Evolutionary conservation across 2,888 invertebrate species (phyloP).

Genomic region (Dolomedes plantarius): DNA sequence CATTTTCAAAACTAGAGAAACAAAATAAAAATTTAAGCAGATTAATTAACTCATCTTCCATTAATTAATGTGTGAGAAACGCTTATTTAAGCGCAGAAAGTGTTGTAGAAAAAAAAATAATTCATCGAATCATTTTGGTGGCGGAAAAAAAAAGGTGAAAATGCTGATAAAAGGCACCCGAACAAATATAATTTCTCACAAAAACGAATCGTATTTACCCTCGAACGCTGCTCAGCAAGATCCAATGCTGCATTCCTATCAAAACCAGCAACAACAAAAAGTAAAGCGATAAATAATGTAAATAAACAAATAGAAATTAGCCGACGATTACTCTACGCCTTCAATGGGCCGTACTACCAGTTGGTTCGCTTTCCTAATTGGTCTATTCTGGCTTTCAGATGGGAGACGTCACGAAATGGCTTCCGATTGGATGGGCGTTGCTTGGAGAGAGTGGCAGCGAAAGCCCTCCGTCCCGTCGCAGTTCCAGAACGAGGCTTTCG

Average conservation of each 20-base stretch:
- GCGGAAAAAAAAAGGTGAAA: background rate
- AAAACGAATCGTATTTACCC: slow-evolving; percentile 47
- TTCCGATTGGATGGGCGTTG: slow-evolving; percentile 50
- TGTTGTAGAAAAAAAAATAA: background rate
- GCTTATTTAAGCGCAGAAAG: background rate
- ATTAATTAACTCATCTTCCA: too few species aligned
- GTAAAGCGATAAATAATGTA: slow-evolving; percentile 41
- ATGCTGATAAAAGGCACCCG: background rate
- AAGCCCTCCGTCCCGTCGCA: background rate
- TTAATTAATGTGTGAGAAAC: background rate
- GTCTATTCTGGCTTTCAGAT: slow-evolving; percentile 29
- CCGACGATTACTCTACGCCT: slow-evolving; percentile 43
- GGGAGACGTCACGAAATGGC: slow-evolving; percentile 38
- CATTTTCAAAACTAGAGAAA: too few species aligned
- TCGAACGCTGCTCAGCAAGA: slow-evolving; percentile 2
- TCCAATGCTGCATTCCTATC: slow-evolving; percentile 18
- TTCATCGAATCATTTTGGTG: background rate
- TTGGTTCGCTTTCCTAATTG: slow-evolving; percentile 44
- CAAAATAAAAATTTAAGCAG: too few species aligned
- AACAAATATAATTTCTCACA: background rate
- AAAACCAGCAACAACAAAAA: slow-evolving; percentile 30
- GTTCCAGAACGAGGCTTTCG: background rate
- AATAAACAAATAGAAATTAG: slow-evolving; percentile 40
- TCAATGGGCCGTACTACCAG: slow-evolving; percentile 46
- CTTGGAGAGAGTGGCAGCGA: background rate